A percentile compares a stretch with the other conserved stretches of the same genome.
Conservation (phyloP, 2,113 vertebrate genomes). For the Hoplias malabaricus region DNA sequence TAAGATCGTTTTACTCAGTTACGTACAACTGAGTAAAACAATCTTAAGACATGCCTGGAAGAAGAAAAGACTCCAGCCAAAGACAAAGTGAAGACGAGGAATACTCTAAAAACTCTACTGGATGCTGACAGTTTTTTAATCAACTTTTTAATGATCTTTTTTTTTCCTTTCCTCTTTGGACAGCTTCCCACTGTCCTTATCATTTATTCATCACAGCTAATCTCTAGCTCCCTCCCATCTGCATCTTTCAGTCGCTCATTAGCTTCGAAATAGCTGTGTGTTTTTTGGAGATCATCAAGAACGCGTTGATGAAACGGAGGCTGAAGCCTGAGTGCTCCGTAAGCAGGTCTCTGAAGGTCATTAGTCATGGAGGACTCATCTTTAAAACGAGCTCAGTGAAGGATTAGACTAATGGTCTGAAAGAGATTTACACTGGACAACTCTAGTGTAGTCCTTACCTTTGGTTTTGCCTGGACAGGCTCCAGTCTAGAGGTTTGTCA, state of each 20-base stretch:
- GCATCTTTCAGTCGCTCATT: constrained; percentile 13
- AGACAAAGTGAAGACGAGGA: no score
- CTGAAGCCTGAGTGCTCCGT: background rate
- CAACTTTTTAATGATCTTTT: background rate
- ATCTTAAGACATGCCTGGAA: no score
- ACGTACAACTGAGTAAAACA: no score
- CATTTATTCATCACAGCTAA: constrained; percentile 23
- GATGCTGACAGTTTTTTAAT: no score
- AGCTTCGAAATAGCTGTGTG: constrained; percentile 18
- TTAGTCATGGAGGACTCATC: background rate
- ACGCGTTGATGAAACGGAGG: background rate
- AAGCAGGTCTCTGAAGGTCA: background rate
- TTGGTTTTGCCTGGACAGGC: no score
- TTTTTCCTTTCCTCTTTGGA: constrained; percentile 4
- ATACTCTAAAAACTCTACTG: no score
- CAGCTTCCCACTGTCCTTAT: background rate
- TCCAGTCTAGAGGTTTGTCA: no score
- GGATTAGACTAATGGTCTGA: no score
- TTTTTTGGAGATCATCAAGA: constrained; percentile 17
- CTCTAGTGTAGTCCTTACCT: no score
- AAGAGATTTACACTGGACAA: no score
- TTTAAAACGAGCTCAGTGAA: background rate
- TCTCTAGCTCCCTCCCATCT: background rate
- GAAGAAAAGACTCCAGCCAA: no score
- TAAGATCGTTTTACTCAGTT: no score